A percentile compares a stretch with the other conserved stretches of the same genome.
Conservation (phyloP, 1,140 invertebrate genomes). For the Periplaneta americana region DNA sequence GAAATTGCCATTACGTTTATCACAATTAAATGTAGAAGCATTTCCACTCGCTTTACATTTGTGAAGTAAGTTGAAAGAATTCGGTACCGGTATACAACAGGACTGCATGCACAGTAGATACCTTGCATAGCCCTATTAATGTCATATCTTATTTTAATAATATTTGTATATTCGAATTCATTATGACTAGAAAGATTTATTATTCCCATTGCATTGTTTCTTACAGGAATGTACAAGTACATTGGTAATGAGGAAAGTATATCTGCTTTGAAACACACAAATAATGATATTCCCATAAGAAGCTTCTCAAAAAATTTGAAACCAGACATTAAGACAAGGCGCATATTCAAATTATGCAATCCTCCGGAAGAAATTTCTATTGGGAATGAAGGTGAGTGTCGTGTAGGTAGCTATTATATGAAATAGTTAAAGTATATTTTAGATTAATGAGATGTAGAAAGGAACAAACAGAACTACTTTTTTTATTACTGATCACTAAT, state of each 20-base stretch:
- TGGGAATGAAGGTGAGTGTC: slow-evolving; percentile 58
- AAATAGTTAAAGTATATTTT: neutral
- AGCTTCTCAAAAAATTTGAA: slow-evolving; percentile 46
- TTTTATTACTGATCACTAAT: neutral
- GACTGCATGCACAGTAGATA: no score
- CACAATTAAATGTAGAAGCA: no score
- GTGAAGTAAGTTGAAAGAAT: no score
- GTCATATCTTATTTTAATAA: no score
- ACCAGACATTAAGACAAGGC: slow-evolving; percentile 52
- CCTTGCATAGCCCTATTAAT: no score
- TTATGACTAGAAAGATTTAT: no score
- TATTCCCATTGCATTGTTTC: no score
- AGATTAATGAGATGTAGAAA: neutral
- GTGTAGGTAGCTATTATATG: neutral
- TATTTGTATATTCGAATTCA: no score
- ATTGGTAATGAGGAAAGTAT: slow-evolving; percentile 47
- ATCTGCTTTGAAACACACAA: slow-evolving; percentile 27
- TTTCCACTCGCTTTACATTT: no score
- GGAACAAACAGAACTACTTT: neutral
- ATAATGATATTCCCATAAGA: slow-evolving; percentile 35
- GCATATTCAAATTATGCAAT: slow-evolving; percentile 60
- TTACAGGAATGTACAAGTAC: slow-evolving; percentile 67
- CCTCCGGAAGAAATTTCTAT: slow-evolving; percentile 53
- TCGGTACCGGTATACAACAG: no score
- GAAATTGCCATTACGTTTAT: neutral